Percentiles rank a stretch among this genome's conserved stretches.
Conservation (phyloP, 2,888 invertebrate genomes). For the Ormyrus pomaceus region DNA sequence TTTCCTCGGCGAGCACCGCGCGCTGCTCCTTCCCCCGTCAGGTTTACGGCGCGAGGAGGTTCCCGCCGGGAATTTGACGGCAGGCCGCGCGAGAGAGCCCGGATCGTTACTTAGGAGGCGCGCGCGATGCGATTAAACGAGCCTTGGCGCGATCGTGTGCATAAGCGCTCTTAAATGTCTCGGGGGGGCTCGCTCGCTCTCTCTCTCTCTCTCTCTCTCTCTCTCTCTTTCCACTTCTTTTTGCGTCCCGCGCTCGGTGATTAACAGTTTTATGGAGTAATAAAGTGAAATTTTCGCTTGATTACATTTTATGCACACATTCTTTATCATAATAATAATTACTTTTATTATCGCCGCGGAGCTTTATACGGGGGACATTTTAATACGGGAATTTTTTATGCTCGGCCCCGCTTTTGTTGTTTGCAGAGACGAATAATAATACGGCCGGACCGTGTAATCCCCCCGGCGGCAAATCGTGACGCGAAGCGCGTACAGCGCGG, state of each 20-base stretch:
- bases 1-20: too few species aligned
- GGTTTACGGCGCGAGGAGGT: not conserved
- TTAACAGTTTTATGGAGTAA: conserved; percentile 45
- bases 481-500: too few species aligned
- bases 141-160: conserved; percentile 34
- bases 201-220: not conserved
- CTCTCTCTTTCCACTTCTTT: not conserved
- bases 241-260: not conserved
- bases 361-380: conserved; percentile 12
- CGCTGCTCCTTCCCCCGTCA: too few species aligned
- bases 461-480: too few species aligned
- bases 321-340: conserved; percentile 42
- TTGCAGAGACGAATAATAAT: conserved; percentile 11
- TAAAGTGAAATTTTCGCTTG: conserved; percentile 52
- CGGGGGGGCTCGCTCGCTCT: not conserved
- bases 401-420: not conserved
- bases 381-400: not conserved
- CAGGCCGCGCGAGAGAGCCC: not conserved
- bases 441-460: not conserved
- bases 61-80: conserved; percentile 18
- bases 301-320: conserved; percentile 49
- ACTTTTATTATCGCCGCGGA: conserved; percentile 21
- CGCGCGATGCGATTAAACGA: conserved; percentile 31
- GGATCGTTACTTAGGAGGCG: conserved; percentile 29
- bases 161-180: conserved; percentile 30